Base-by-base conservation (phyloP, 2,888 invertebrate species). In the Callimorpha dominula region DNA sequence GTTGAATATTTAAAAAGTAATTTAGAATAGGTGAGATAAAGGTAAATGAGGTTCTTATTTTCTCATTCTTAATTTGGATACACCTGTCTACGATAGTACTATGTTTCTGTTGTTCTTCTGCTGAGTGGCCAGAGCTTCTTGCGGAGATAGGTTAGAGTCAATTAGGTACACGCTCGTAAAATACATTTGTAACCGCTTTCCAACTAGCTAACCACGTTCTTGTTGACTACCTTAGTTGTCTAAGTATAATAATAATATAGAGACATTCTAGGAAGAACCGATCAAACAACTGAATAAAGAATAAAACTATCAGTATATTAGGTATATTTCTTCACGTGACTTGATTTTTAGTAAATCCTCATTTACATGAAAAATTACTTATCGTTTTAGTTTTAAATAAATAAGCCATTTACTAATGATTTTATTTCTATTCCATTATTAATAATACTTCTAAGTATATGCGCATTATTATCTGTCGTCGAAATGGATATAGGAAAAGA, bases 331-430 rank as follows among this genome's bases (percentile, higher is more conserved):
- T 40, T 68, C 75, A 76, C 72, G 73, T 74, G 72, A 74, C 43
- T 74, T 71, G 74, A 75, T 73, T 83, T 76, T 80, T 72, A 78
- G 62, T 73, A 71, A 72, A 46, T 42, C 71, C 52, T 69, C 42
- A 81, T 83, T 82, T 73, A 74, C 78, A 84, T 84, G 50, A 77
- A 78, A 79, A 73, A 76, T 73, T 74, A 74, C 72, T 75, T 71
- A 78, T 67, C 71, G 69, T 31, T 57, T 70, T 49, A 14, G 64
- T 77, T 82, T 81, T 81, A 74, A 84, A 82, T 78, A 81, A 81
- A 76, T 75, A 73, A 77, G 50, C 72, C 75, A 76, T 80, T 73
- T 60, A 70, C 20, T 76, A 75, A 57, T 72, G 42, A 78, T 74
- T 76, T 72, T 70, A 79, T 76, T 74, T 72, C 73, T 67, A 70